Conservation (phyloP, 2,113 vertebrate genomes). For the Peromyscus polionotus region DNA sequence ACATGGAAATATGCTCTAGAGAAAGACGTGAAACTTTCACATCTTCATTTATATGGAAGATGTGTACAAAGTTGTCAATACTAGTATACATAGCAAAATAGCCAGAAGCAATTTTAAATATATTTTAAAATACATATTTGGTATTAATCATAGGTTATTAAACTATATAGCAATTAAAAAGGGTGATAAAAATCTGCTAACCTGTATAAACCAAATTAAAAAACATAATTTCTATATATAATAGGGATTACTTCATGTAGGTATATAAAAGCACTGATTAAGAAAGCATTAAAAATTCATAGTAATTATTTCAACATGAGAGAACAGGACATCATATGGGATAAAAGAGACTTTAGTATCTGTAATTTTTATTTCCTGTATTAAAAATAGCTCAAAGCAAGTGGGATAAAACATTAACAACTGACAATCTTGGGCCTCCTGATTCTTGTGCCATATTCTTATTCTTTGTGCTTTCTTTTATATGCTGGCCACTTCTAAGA, state of each 20-base stretch:
- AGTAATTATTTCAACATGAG: background rate
- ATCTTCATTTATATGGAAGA: background rate
- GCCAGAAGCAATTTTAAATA: constrained; percentile 19
- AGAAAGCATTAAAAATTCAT: constrained; percentile 28
- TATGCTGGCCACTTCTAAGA: background rate
- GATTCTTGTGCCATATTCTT: background rate
- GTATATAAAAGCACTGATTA: constrained; percentile 15
- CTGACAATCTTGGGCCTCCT: background rate
- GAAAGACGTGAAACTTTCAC: background rate
- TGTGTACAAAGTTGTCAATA: constrained; percentile 16
- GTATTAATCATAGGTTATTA: background rate
- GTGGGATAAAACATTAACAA: background rate
- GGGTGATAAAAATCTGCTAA: constrained; percentile 12
- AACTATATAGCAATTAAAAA: background rate
- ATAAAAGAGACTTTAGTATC: constrained; percentile 26
- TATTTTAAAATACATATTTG: background rate
- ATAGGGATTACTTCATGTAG: background rate
- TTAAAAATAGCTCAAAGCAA: constrained; percentile 23
- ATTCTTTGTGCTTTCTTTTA: background rate
- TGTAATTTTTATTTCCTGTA: constrained; percentile 10
- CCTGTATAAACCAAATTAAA: background rate
- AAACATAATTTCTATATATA: constrained; percentile 15
- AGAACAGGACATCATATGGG: background rate
- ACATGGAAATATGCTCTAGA: background rate
- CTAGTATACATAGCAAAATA: background rate